Evolutionary conservation across 2,888 invertebrate species (phyloP), one percentile per base, ranked within the genome.

Genomic region (Eupithecia tripunctaria): DNA sequence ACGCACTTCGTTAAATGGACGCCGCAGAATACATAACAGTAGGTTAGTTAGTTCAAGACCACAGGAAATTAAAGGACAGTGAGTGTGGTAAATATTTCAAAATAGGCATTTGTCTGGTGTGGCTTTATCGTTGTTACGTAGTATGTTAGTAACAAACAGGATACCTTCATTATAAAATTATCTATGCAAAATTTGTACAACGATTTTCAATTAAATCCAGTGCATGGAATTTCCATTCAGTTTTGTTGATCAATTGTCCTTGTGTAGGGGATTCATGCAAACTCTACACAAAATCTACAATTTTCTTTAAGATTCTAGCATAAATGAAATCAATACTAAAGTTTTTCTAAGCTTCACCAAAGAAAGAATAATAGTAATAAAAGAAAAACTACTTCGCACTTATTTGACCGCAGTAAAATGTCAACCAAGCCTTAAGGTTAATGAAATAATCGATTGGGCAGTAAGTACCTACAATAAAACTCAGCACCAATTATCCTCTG

Each of bases 1-100:
- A 82, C 68, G 77, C 68, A 41, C 72, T 75, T 80, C 75, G 79
- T 79, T 78, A 68, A 80, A 77, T 74, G 78, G 75, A 73, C 63
- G 74, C 62, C 43, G n/a, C 66, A 21, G 43, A 29, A 56, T 64
- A 67, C 59, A 68, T 69, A 41, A 43, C 56, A 68, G 43, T 68
- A 56, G 25, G 65, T 59, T 8, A 43, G 41, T 67, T 70, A 32
- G 56, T 67, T 70, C 51, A 73, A 60, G 70, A 65, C 29, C 70
- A 66, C 66, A 70, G 59, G 66, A 70, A 70, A 62, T 59, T 18
- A 56, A 12, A 56, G 25, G 56, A 21, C 51, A n/a, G n/a, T n/a
- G 21, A 14, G n/a, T 56, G 12, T 5, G 56, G 21, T 25, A 56
- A 56, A 56, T 56, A 25, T 56, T 67, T n/a, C 7, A 27, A 36